phyloP scores from a whole-genome alignment of 2,797 vertebrate genomes.

The Syngnathus rostellatus region DNA sequence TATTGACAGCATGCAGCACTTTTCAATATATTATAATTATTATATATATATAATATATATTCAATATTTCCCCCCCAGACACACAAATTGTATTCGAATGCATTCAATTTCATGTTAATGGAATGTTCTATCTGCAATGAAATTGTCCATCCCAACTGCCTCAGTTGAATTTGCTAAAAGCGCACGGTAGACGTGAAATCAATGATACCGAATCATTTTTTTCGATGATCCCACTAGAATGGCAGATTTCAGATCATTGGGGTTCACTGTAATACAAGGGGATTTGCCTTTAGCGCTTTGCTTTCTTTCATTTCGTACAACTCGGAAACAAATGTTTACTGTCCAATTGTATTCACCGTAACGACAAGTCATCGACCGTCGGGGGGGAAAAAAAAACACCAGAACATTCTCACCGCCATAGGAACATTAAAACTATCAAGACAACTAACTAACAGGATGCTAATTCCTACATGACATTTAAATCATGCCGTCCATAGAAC shows the following conservation, averaged over 20 bases:
- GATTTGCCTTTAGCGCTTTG: background rate
- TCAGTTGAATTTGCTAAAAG: slow-evolving; percentile 50
- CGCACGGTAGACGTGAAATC: too few relatives aligned
- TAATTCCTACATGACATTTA: slow-evolving; percentile 56
- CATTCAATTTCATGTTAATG: slow-evolving; percentile 95
- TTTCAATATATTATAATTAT: too few relatives aligned
- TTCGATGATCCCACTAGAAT: background rate
- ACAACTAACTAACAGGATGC: slow-evolving; percentile 58
- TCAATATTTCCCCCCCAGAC: too few relatives aligned
- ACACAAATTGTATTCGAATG: too few relatives aligned
- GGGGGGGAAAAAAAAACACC: background rate
- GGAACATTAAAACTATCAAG: slow-evolving; percentile 37
- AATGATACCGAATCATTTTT: too few relatives aligned
- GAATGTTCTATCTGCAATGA: slow-evolving; percentile 99
- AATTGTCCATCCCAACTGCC: slow-evolving; percentile 97
- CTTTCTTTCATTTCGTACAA: background rate
- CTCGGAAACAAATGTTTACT: background rate
- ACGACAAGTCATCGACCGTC: background rate
- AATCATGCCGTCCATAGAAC: slow-evolving; percentile 63
- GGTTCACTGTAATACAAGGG: too few relatives aligned
- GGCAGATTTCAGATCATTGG: background rate
- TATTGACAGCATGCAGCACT: background rate
- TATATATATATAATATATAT: too few relatives aligned
- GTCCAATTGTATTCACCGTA: background rate
- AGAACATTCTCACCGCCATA: background rate